Conservation (phyloP, 2,888 invertebrate genomes). For the Eledona agricola region DNA sequence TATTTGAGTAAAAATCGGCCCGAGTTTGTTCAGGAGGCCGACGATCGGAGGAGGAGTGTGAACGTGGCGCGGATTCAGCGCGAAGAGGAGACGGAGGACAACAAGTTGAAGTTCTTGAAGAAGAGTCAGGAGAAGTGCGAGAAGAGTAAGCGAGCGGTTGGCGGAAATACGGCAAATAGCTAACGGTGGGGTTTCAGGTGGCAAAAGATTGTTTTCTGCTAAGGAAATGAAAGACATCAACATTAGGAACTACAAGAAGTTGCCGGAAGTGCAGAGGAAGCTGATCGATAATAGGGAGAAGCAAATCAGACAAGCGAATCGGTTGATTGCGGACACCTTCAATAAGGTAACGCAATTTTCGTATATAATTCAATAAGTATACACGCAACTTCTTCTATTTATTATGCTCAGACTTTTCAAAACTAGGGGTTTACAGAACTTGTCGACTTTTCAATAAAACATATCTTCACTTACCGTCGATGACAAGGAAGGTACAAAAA, state of each 20-base stretch:
- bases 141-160: slow-evolving; percentile 8
- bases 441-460: too few species aligned
- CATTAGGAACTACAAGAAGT: slow-evolving; percentile 70
- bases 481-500: too few species aligned
- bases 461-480: too few species aligned
- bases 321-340: slow-evolving; percentile 79
- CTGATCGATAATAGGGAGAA: slow-evolving; percentile 69
- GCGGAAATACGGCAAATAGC: not conserved
- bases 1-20: slow-evolving; percentile 76
- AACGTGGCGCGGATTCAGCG: slow-evolving; percentile 42
- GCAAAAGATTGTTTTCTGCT: slow-evolving; percentile 46
- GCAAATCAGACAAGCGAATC: slow-evolving; percentile 70
- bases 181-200: slow-evolving; percentile 38
- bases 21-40: slow-evolving; percentile 71
- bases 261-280: slow-evolving; percentile 77
- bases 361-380: too few species aligned
- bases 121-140: slow-evolving; percentile 28
- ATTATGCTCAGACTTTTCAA: too few species aligned
- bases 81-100: slow-evolving; percentile 61
- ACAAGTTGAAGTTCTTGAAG: slow-evolving; percentile 52
- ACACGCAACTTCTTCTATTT: too few species aligned
- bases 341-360: slow-evolving; percentile 68
- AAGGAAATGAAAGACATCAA: slow-evolving; percentile 70
- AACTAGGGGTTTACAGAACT: too few species aligned
- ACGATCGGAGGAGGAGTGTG: slow-evolving; percentile 61